These are phyloP conservation scores for Leptothorax acervorum DNA, from an alignment of 2,888 invertebrate species.

Conservation along the genomic window DNA sequence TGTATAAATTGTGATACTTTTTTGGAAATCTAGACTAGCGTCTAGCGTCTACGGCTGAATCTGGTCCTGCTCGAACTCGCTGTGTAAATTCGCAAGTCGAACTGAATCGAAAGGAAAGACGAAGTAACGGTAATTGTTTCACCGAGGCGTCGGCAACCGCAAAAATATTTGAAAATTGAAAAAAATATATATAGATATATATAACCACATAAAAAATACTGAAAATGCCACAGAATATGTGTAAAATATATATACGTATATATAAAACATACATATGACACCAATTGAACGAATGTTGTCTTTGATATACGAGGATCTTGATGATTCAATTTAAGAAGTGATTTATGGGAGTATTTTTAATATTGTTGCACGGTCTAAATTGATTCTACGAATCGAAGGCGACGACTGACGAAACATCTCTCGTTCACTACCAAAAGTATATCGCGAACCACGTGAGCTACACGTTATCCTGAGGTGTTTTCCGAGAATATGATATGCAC, in stretches of 20 bases:
- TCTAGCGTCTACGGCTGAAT: background rate
- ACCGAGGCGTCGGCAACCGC: background rate
- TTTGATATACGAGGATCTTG: background rate
- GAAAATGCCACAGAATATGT: background rate
- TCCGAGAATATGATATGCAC: background rate
- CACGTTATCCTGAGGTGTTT: background rate
- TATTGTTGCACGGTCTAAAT: background rate
- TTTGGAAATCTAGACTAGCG: background rate
- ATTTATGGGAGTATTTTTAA: background rate
- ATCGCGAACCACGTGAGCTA: background rate
- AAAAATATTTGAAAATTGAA: background rate
- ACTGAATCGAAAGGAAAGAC: background rate
- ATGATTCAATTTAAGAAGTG: background rate
- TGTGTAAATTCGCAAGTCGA: background rate
- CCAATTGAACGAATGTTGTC: background rate
- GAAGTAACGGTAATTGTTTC: conserved; percentile 1
- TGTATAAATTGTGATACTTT: background rate
- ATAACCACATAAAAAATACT: background rate
- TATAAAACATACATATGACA: background rate
- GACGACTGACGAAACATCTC: background rate
- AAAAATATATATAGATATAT: background rate
- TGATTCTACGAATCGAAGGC: background rate
- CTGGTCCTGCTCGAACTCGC: background rate
- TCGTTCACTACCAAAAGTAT: background rate
- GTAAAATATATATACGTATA: background rate